Conservation (phyloP, 2,113 vertebrate species). For the Melospiza georgiana region DNA sequence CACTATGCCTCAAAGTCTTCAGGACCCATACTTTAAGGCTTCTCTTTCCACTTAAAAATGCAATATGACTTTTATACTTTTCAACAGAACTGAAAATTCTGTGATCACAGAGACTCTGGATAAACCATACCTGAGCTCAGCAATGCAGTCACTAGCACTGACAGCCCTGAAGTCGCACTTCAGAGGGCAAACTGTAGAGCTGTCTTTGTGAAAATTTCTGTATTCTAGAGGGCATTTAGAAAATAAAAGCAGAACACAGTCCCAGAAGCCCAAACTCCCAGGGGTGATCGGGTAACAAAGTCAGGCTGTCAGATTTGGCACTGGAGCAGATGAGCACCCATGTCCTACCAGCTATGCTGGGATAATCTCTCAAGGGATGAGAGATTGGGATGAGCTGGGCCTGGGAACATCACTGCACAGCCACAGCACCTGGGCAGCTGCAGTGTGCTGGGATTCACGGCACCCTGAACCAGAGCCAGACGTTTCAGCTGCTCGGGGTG, state of each 20-base stretch:
- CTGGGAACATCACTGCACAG: not conserved
- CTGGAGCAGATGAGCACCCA: fast-evolving
- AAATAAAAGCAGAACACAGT: not conserved
- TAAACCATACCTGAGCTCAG: not conserved
- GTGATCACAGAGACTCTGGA: not conserved
- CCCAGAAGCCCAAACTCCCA: fast-evolving
- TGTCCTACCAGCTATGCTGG: not conserved
- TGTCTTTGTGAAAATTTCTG: not conserved
- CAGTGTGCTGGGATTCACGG: fast-evolving
- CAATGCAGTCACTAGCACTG: fast-evolving
- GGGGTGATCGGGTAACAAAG: not conserved
- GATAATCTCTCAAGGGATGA: not conserved
- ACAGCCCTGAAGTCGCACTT: not conserved
- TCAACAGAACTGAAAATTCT: not conserved
- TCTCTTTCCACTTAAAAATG: not conserved
- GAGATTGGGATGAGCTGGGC: not conserved
- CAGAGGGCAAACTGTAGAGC: not conserved
- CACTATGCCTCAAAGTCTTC: not conserved
- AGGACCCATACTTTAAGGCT: not conserved
- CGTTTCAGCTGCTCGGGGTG: not conserved
- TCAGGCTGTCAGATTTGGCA: not conserved
- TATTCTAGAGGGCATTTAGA: not conserved
- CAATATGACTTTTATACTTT: not conserved
- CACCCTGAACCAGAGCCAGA: not conserved
- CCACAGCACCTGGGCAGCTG: not conserved